Evolutionary conservation across 2,797 vertebrate genomes (phyloP).

Genomic region (Diceros bicornis): DNA sequence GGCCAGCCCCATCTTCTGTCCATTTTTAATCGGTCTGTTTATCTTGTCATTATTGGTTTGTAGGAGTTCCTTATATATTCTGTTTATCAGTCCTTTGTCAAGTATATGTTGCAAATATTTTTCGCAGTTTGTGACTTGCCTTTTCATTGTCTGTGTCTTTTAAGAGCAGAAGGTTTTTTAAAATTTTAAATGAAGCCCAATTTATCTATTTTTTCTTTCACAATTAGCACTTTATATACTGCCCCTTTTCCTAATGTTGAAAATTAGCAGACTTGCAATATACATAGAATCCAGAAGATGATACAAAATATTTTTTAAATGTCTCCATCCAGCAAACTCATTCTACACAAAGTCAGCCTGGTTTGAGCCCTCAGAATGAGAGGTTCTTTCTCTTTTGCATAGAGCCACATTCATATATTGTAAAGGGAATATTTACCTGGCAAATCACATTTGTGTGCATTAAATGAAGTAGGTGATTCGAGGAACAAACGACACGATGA

Average conservation of each 20-base stretch:
- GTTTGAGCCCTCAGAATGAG: neutral
- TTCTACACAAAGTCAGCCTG: neutral
- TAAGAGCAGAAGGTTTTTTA: neutral
- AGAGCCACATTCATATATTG: neutral
- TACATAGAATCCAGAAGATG: neutral
- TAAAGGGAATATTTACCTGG: neutral
- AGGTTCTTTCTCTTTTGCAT: neutral
- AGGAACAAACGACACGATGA: accelerated
- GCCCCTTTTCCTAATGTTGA: neutral
- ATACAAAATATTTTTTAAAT: neutral
- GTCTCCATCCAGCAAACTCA: neutral
- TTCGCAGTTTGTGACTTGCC: neutral
- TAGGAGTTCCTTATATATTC: neutral
- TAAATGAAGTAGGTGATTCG: neutral
- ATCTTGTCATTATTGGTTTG: neutral
- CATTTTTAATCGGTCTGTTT: neutral
- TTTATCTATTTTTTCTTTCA: neutral
- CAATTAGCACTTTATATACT: neutral
- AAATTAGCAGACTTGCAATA: neutral
- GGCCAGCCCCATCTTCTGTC: neutral
- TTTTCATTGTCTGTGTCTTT: neutral
- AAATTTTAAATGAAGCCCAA: neutral
- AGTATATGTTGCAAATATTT: neutral
- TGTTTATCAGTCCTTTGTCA: neutral
- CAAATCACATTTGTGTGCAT: neutral